Base-by-base conservation (phyloP, 2,888 invertebrate genomes). In the Calameuta filiformis region DNA sequence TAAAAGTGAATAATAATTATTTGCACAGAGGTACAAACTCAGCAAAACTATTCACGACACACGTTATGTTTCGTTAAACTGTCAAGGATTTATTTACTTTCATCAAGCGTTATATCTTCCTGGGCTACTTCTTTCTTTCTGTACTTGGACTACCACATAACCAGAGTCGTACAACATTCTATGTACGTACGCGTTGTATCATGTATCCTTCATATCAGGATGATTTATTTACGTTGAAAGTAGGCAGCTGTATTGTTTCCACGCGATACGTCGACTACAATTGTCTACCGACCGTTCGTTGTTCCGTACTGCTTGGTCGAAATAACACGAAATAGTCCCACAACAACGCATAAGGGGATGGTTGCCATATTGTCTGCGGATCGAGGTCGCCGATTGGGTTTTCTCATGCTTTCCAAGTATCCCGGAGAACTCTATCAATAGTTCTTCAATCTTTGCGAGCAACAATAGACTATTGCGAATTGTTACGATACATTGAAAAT, bases 1-100 rank as follows among this genome's bases (percentile, higher is more conserved):
- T 96, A 93, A 11, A 83, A 87, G 86, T 23, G 56, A 56, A 56
- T 23, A 75, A 56, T 15, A 56, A 56, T 56, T 56, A 56, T 56
- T 56, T 56, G 12, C 3, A 23, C 56, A 4, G 40, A 15, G 4
- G 15, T 40, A 6, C 0, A 40, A 15, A 15, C 40, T 40, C 15
- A 40, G 40, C 15, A 15, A 15, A 15, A 15, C 15, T 15, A 15
- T 40, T 15, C 40, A 15, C 15, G 15, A 40, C 40, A 15, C 40
- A 6, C 40, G 35, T 11, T 37, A 37, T 37, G 15, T 40, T 15
- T 40, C 40, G 23, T 56, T 23, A 56, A 23, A 23, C 23, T 9
- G 23, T 56, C 23, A 9, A 23, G 23, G 23, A 40, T 56, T 56
- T 56, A 23, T 56, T 56, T 56, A 56, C 56, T 23, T 56, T 23